phyloP scores from a whole-genome alignment of 2,113 vertebrate species.

The Lampris megalopsis region DNA sequence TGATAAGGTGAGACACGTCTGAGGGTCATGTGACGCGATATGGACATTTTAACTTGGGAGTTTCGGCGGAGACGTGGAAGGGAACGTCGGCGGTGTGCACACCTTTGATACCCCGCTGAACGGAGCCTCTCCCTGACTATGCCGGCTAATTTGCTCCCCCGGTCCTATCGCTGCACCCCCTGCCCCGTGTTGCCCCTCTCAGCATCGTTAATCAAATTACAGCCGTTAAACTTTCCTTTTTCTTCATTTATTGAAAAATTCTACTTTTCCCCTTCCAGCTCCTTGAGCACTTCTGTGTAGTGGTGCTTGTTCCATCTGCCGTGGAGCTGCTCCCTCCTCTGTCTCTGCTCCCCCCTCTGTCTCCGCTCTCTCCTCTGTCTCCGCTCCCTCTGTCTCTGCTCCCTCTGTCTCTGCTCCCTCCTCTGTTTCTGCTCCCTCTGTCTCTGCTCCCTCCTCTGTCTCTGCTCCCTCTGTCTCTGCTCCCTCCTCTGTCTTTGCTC shows the following conservation, averaged over 20 bases:
- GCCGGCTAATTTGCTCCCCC: slow-evolving; percentile 76
- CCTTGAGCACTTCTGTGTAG: slow-evolving; percentile 44
- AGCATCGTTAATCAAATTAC: slow-evolving; percentile 83
- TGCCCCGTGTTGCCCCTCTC: slow-evolving; percentile 63
- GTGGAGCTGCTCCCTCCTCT: slow-evolving; percentile 5
- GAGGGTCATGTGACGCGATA: slow-evolving; percentile 77
- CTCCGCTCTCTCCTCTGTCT: slow-evolving; percentile 20
- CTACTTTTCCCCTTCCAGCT: slow-evolving; percentile 8
- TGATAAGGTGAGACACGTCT: slow-evolving; percentile 67
- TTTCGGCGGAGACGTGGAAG: slow-evolving; percentile 68
- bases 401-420: slow-evolving; percentile 30
- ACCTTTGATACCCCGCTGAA: slow-evolving; percentile 77
- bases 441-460: slow-evolving; percentile 25
- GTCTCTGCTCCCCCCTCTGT: slow-evolving; percentile 23
- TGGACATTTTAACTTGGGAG: slow-evolving; percentile 75
- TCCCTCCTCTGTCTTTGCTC: slow-evolving; percentile 20
- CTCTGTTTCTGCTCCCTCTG: slow-evolving; percentile 26
- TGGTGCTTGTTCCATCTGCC: too few species aligned
- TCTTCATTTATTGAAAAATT: slow-evolving; percentile 68
- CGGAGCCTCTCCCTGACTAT: slow-evolving; percentile 69
- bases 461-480: slow-evolving; percentile 32
- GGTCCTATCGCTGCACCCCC: slow-evolving; percentile 49
- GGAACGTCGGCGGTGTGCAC: slow-evolving; percentile 64
- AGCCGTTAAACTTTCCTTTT: slow-evolving; percentile 77
- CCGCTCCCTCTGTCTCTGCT: background rate